Conservation (phyloP, 2,888 invertebrate genomes). For the Amphipoea oculea region DNA sequence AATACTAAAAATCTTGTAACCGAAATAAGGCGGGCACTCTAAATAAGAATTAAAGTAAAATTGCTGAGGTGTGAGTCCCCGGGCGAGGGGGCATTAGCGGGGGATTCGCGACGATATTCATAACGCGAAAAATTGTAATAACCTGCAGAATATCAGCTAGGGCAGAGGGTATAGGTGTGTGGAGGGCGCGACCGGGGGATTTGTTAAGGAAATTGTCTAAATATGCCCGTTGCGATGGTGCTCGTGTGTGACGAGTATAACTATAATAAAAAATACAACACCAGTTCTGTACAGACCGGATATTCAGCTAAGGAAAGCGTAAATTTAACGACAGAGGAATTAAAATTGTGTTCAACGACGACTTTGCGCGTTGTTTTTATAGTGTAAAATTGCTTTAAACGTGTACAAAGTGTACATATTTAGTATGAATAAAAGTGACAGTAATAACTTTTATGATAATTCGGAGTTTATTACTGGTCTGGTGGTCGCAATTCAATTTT, state of each 20-base stretch:
- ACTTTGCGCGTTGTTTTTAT: constrained; percentile 38
- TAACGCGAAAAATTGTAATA: constrained; percentile 91
- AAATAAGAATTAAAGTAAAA: constrained; percentile 90
- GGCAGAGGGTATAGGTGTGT: constrained; percentile 80
- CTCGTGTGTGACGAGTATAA: constrained; percentile 69
- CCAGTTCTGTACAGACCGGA: constrained; percentile 47
- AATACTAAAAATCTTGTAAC: constrained; percentile 90
- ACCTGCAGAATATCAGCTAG: constrained; percentile 85
- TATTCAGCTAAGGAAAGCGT: constrained; percentile 57
- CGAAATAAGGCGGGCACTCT: constrained; percentile 89
- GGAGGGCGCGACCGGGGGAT: constrained; percentile 82
- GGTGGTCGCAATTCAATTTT: constrained; percentile 26
- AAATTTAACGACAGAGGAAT: constrained; percentile 64
- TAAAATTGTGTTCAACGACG: constrained; percentile 51
- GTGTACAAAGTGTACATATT: constrained; percentile 1
- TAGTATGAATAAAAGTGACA: constrained; percentile 49
- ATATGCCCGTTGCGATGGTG: constrained; percentile 79
- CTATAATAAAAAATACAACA: constrained; percentile 46
- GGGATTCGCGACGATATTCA: constrained; percentile 88
- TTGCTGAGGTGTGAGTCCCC: constrained; percentile 89
- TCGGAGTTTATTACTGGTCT: constrained; percentile 34
- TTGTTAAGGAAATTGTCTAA: constrained; percentile 88
- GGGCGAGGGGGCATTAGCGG: constrained; percentile 80
- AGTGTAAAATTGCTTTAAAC: constrained; percentile 57
- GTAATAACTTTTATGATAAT: constrained; percentile 42